Conservation (phyloP, 2,113 vertebrate genomes). For the Tinamus guttatus region DNA sequence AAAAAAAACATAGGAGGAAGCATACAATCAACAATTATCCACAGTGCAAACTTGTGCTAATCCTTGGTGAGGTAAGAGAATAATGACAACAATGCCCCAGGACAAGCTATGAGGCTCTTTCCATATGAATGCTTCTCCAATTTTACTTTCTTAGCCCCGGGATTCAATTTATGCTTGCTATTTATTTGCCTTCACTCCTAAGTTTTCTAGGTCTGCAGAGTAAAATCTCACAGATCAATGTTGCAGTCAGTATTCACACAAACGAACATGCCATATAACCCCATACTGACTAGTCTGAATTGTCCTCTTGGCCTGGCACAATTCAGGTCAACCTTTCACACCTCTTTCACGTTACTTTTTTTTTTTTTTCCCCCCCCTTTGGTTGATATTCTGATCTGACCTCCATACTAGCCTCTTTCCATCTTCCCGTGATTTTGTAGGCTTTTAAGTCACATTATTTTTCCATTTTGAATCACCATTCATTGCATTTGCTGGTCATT, state of each 20-base stretch:
- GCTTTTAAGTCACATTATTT: neutral
- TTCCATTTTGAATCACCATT: neutral
- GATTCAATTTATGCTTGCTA: neutral
- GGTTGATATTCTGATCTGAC: neutral
- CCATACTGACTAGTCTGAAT: neutral
- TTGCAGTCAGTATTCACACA: neutral
- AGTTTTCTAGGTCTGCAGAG: neutral
- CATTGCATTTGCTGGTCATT: neutral
- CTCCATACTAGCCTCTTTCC: neutral
- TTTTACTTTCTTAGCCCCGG: neutral
- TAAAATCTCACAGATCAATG: neutral
- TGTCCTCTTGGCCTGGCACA: neutral
- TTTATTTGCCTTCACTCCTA: neutral
- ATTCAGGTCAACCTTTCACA: neutral
- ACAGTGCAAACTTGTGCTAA: neutral
- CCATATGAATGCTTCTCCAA: neutral
- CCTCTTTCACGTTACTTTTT: neutral
- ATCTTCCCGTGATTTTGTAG: neutral
- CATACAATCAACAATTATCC: neutral
- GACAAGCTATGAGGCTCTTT: neutral
- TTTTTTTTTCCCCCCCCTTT: neutral
- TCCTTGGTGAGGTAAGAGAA: neutral
- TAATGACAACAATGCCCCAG: neutral
- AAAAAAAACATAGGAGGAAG: conserved; percentile 27
- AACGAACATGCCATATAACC: neutral